phyloP scores from a whole-genome alignment of 2,113 vertebrate species.

The Isurus oxyrinchus region DNA sequence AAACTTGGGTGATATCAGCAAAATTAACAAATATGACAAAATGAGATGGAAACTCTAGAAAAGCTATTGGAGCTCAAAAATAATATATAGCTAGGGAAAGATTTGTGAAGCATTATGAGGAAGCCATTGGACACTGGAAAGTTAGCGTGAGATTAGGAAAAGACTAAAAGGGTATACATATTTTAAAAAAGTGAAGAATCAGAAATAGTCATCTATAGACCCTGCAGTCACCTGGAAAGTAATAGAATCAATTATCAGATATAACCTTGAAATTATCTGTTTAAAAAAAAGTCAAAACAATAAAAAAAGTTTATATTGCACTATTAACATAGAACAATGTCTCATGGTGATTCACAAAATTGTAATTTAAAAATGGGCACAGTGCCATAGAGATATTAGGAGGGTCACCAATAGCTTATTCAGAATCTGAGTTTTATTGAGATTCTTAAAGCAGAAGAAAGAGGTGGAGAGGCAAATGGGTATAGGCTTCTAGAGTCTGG shows the following conservation, averaged over 20 bases:
- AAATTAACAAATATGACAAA: background rate
- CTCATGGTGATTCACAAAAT: background rate
- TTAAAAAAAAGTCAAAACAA: background rate
- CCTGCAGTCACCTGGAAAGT: background rate
- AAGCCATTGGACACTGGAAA: background rate
- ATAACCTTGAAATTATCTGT: background rate
- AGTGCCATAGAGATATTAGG: background rate
- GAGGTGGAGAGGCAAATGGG: background rate
- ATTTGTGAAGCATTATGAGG: slow-evolving; percentile 5
- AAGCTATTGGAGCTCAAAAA: background rate
- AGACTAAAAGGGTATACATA: background rate
- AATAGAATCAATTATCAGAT: background rate
- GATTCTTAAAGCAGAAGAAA: background rate
- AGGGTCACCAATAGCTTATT: background rate
- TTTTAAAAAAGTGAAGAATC: background rate
- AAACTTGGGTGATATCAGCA: background rate
- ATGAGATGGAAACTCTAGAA: background rate
- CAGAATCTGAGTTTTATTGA: background rate
- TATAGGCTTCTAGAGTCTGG: background rate
- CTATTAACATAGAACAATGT: background rate
- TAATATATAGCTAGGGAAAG: background rate
- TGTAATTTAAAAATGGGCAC: background rate
- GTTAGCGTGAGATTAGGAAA: background rate
- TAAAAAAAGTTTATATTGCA: background rate
- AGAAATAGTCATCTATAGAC: background rate